phyloP scores from a whole-genome alignment of 1,140 invertebrate genomes.

The Anadara kagoshimensis region DNA sequence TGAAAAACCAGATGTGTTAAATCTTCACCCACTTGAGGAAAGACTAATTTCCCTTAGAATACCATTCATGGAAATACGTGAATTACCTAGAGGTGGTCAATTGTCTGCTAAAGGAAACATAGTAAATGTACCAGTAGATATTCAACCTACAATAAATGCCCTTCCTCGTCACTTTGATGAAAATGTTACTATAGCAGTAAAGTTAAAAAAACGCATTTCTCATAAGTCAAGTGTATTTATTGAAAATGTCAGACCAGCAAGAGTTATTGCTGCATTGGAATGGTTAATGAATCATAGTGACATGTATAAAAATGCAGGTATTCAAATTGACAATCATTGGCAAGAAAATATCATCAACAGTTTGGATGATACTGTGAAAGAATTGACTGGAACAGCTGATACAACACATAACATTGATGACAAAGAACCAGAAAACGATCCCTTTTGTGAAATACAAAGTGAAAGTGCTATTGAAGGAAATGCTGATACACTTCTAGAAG shows the following conservation, averaged over 20 bases:
- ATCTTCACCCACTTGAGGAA: constrained; percentile 38
- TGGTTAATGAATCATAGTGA: constrained; percentile 31
- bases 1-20: constrained; percentile 24
- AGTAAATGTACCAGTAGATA: constrained; percentile 47
- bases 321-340: constrained; percentile 20
- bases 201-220: constrained; percentile 31
- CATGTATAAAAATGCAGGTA: constrained; percentile 15
- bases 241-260: constrained; percentile 35
- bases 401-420: constrained; percentile 3
- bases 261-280: constrained; percentile 13
- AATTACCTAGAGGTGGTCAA: constrained; percentile 34
- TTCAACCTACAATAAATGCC: constrained; percentile 43
- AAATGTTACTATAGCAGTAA: constrained; percentile 29
- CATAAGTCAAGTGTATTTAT: constrained; percentile 25
- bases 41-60: constrained; percentile 32
- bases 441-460: constrained; percentile 15
- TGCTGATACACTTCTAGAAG: constrained; percentile 29
- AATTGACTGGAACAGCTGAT: constrained; percentile 1
- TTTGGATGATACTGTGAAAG: constrained; percentile 6
- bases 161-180: constrained; percentile 3
- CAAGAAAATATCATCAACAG: constrained; percentile 3
- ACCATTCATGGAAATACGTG: constrained; percentile 50
- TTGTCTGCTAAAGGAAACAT: constrained; percentile 36
- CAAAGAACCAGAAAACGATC: constrained; percentile 7
- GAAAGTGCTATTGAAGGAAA: constrained; percentile 7